phyloP scores from a whole-genome alignment of 2,797 vertebrate species.

The Sparus aurata region DNA sequence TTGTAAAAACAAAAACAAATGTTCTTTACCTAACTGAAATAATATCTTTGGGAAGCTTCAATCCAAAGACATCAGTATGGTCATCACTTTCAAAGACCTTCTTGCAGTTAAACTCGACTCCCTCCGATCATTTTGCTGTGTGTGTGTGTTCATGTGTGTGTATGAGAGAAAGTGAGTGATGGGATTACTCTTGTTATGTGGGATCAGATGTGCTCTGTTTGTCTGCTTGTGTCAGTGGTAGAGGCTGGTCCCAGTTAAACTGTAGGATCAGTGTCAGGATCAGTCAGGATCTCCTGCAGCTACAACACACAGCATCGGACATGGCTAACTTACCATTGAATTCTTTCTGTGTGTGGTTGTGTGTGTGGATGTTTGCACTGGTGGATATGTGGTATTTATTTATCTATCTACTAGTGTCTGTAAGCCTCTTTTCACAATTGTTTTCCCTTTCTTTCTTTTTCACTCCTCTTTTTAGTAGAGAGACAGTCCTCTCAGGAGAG shows the following conservation, averaged over 20 bases:
- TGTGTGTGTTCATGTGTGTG: conserved; percentile 17
- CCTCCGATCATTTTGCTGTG: conserved; percentile 20
- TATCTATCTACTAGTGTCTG: conserved; percentile 28
- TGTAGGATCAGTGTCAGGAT: conserved; percentile 78
- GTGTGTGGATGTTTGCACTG: conserved; percentile 38
- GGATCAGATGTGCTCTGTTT: conserved; percentile 79
- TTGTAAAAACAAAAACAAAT: not conserved
- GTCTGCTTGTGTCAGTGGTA: conserved; percentile 72
- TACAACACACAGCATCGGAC: conserved; percentile 34
- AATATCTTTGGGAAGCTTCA: not conserved
- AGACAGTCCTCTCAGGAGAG: not conserved
- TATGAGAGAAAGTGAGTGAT: conserved; percentile 47
- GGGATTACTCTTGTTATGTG: conserved; percentile 76
- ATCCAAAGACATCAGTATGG: not conserved
- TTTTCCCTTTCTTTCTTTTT: not conserved
- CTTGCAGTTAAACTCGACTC: conserved; percentile 18
- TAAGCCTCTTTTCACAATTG: conserved; percentile 15
- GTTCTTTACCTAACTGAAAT: not conserved
- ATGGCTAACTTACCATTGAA: conserved; percentile 40
- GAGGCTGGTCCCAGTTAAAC: conserved; percentile 61
- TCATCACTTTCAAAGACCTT: conserved; percentile 27
- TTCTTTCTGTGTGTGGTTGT: conserved; percentile 26
- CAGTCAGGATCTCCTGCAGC: conserved; percentile 58
- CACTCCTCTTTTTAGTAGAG: not conserved
- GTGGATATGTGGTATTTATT: conserved; percentile 21